Base-by-base conservation (phyloP, 2,797 vertebrate genomes). In the Salarias fasciatus region DNA sequence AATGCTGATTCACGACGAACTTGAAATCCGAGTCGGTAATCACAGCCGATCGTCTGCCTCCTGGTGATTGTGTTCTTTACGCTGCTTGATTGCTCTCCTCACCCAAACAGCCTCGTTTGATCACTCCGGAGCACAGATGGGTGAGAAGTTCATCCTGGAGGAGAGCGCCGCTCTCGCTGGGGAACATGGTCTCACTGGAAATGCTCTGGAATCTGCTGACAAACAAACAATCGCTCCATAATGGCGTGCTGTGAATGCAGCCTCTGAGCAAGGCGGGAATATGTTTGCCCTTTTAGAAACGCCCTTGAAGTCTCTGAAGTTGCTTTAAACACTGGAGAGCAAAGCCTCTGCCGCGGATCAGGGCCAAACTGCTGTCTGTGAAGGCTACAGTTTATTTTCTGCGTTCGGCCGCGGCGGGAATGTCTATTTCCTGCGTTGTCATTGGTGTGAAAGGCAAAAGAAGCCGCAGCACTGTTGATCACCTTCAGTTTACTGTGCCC, bases 371-470 rank as follows among this genome's bases (percentile, higher is more conserved):
- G 15, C n/a, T 24, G 24, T 18, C 24, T 24, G 18, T 24, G 3
- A 24, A 24, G 18, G 18, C 18, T 24, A 24, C 2, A 2, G 24
- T 24, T 3, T 24, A 24, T 24, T 24, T 24, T 2, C 28, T 6
- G 11, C 44, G 29, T 29, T 46, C 44, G 46, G 46, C 18, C 28
- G 9, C 38, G 36, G 10, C 11, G 36, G 0, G 33, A 54, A 48
- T 48, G 11, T 48, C 40, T 54, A 48, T 41, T 54, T 48, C 29
- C 36, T 41, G 24, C 30, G 50, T 52, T 33, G 8, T 28, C 8
- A 0, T 24, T 44, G 35, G 15, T 0, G 47, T 12, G 47, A 52
- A 51, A 51, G 44, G 53, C 33, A 33, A 15, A 55, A 11, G 11
- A 35, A 35, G 9, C 30, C 30, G 36, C 36, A 38, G 11, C 36